Percentiles rank a stretch among this genome's conserved stretches.
Conservation (phyloP, 2,113 vertebrate species). For the Cyanoramphus novaezelandiae region DNA sequence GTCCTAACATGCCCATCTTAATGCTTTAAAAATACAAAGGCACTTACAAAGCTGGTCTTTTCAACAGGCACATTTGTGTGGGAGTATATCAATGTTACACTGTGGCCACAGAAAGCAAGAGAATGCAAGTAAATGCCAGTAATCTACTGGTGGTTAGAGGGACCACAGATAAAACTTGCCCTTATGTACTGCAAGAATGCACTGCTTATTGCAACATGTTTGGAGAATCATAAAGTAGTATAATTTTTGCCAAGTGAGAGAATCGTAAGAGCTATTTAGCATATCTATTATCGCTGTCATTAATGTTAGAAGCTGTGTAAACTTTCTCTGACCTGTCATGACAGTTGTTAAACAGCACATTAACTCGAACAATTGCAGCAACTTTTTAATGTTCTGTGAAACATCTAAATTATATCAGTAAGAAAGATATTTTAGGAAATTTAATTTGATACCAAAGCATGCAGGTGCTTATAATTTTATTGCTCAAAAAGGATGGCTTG, state of each 20-base stretch:
- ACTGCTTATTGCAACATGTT: neutral
- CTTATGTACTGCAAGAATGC: neutral
- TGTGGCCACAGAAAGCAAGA: neutral
- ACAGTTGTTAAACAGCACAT: neutral
- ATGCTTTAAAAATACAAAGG: neutral
- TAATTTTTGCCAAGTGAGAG: neutral
- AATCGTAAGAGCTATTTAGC: neutral
- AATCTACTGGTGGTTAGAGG: neutral
- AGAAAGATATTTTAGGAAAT: slow-evolving; percentile 5
- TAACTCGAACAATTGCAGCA: neutral
- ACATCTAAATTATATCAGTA: neutral
- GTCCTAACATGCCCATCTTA: neutral
- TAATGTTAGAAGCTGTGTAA: neutral
- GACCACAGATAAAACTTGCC: neutral
- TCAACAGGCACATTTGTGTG: neutral
- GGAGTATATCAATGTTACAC: neutral
- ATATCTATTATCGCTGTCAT: neutral
- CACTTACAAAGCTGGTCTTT: neutral
- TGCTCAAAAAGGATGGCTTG: neutral
- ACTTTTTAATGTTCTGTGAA: neutral
- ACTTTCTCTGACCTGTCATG: neutral
- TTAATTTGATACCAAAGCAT: neutral
- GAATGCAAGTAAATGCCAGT: neutral
- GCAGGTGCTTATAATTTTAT: neutral
- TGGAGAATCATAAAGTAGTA: neutral